Evolutionary conservation across 2,888 invertebrate species (phyloP).

Genomic region (Aphodius granarius): DNA sequence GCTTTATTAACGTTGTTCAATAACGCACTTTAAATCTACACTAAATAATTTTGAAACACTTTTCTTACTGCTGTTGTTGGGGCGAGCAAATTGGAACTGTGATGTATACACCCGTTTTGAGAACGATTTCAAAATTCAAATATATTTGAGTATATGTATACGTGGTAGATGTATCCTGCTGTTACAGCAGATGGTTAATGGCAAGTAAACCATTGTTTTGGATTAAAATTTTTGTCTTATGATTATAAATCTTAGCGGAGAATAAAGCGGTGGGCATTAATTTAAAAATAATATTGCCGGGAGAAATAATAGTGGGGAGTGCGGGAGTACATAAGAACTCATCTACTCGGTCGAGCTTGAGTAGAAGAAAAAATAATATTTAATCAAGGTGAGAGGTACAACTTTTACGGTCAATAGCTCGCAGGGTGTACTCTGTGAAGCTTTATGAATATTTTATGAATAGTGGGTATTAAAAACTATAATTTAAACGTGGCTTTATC

Average conservation of each 20-base stretch:
- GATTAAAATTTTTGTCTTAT: too few relatives aligned
- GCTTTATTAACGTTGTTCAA: not conserved
- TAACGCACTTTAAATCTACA: not conserved
- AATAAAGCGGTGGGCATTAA: not conserved
- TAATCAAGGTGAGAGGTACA: constrained; percentile 13
- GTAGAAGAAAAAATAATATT: constrained; percentile 7
- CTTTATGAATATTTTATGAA: constrained; percentile 12
- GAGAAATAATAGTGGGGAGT: not conserved
- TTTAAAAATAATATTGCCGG: not conserved
- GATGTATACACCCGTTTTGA: too few relatives aligned
- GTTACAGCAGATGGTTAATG: too few relatives aligned
- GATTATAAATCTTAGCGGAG: too few relatives aligned
- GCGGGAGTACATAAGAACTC: not conserved
- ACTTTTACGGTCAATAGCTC: constrained; percentile 13
- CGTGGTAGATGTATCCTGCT: too few relatives aligned
- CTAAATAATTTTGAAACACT: not conserved
- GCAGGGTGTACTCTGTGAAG: not conserved
- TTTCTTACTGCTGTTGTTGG: too few relatives aligned
- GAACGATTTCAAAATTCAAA: too few relatives aligned
- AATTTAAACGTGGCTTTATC: not conserved
- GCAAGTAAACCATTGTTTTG: not conserved
- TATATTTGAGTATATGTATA: too few relatives aligned
- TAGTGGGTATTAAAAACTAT: constrained; percentile 8
- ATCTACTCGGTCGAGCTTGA: not conserved
- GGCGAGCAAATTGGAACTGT: too few relatives aligned